Evolutionary conservation across 2,888 invertebrate species (phyloP), one percentile per base, ranked within the genome.

Genomic region (Trachelus troglodyta): DNA sequence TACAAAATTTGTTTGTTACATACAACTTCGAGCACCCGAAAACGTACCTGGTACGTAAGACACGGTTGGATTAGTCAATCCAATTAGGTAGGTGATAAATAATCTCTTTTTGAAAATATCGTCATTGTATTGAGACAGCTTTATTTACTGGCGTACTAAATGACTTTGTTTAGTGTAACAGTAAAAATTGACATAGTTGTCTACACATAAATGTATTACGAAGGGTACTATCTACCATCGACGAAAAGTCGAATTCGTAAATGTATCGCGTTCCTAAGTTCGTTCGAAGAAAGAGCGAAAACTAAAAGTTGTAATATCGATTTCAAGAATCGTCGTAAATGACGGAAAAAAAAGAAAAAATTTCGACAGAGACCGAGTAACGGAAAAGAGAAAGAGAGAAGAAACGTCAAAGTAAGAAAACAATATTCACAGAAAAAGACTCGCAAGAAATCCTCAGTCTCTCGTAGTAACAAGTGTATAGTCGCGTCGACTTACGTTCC

Each of bases 91-190:
- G 73, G 31, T 56, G 71, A 31, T n/a, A 77, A 77, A 77, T 73
- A 77, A 73, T 74, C 56, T 30, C 12, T 71, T 56, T 56, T 56
- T 56, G 40, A 56, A 56, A 56, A 23, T 56, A 56, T 56, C 56
- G 9, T 56, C 15, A 31, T 34, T 12, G 35, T 30, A 31, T 76
- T 34, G 79, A 74, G 78, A 77, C 79, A 77, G 83, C 84, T 84
- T 86, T 87, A 90, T 89, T 89, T 88, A 88, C 89, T 87, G 79
- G 89, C 88, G 89, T 89, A 89, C 87, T 82, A 78, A 37, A 82
- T 71, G 74, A 74, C 74, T 31, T 75, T 69, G 69, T 31, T 75
- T 31, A 31, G 23, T 34, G 75, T 78, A 76, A 78, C 78, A 78
- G 75, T 78, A 78, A 69, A 78, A 78, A 78, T 78, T 78, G 76